Base-by-base conservation (phyloP, 1,140 invertebrate genomes). In the Piezodorus guildinii region DNA sequence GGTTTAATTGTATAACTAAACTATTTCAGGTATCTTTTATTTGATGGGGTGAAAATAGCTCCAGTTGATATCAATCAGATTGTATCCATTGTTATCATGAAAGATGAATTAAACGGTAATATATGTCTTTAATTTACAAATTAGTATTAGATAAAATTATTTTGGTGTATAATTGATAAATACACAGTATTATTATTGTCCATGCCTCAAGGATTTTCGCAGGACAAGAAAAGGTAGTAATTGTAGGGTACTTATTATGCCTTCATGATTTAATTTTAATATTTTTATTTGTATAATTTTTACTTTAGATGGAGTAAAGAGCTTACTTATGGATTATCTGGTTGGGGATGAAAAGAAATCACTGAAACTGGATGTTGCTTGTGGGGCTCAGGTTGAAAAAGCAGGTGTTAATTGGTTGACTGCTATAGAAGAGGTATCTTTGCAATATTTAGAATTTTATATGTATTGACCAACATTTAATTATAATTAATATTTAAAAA, bases 1-100 rank as follows among this genome's bases (percentile, higher is more conserved):
- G 34, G 6, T 39, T n/a, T n/a, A n/a, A n/a, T n/a, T 39, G 12
- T 12, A 39, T 10, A 23, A 51, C 21, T 9, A 16, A 27, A 17
- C n/a, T 21, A 30, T 9, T 34, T 58, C 5, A 67, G 66, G 46
- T 56, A 59, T 60, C 51, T 67, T 43, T 17, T 64, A 16, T 67
- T 67, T 64, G 66, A 67, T 44, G 66, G 66, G 19, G 60, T 62
- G 10, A 62, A 58, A 56, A 59, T 64, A n/a, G 60, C 58, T 17
- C 66, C 66, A 12, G 19, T 67, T 43, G 62, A 67, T 51, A 27
- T 67, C 0, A 59, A 46, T 17, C 17, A 51, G 23, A 64, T 67
- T 27, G 60, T 15, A 44, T 43, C 60, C 21, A 10, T 67, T 4
- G 23, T 21, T 25, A 30, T 67, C 1, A 43, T 62, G 23, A 67